Conservation (phyloP, 2,888 invertebrate species). For the Tetanocera ferruginea region DNA sequence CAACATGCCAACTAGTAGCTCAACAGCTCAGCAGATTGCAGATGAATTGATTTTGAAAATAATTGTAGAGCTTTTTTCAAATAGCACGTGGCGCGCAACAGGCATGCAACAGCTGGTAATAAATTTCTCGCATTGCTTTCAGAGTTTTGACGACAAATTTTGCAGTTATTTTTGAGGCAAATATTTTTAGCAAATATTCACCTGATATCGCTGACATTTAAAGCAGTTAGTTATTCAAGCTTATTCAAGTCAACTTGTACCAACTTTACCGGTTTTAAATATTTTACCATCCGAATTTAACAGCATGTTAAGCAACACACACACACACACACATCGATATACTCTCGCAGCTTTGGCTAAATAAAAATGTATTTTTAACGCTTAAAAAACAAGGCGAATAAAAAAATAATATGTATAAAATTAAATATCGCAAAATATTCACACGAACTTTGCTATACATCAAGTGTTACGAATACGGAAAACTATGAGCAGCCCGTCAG, state of each 20-base stretch:
- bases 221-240: not conserved
- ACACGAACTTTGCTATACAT: not conserved
- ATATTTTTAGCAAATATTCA: not conserved
- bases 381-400: not conserved
- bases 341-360: not conserved
- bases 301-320: not conserved
- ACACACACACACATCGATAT: not conserved
- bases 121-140: too few species aligned
- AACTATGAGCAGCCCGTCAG: not conserved
- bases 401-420: not conserved
- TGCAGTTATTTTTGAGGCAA: not conserved
- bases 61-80: too few species aligned
- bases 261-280: not conserved
- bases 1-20: too few species aligned
- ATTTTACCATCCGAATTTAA: not conserved
- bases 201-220: not conserved
- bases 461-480: slow-evolving; percentile 31
- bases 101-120: too few species aligned
- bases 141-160: too few species aligned
- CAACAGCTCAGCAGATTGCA: too few species aligned
- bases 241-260: not conserved
- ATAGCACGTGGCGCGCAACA: too few species aligned
- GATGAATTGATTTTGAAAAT: too few species aligned
- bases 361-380: not conserved
- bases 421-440: not conserved